Base-by-base conservation (phyloP, 2,797 vertebrate species). In the Pteropus rufus region DNA sequence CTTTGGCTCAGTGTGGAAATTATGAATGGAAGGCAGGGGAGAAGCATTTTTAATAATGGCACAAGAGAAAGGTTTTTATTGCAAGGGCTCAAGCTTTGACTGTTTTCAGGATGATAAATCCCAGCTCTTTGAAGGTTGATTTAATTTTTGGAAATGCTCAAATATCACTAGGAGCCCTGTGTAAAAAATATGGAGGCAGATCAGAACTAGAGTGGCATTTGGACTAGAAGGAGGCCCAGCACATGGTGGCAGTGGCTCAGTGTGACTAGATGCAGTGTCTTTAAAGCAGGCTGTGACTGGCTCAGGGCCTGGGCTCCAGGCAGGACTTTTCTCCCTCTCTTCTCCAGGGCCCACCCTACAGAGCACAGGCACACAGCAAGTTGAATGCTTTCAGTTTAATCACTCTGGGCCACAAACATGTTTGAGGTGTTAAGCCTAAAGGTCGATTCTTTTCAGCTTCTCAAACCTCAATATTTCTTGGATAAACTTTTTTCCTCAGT, bases 351-450 rank as follows among this genome's bases (percentile, higher is more conserved):
- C 73, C 69, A 9, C 19, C 70, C 64, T 72, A 92, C 65, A 76
- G 60, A 95, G 0, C 44, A 90, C 60, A 88, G 76, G 34, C 44
- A 84, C 29, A 67, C 10, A 18, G 46, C 10, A 15, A 67, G 19
- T 46, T 64, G n/a, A 18, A 92, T 96, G 75, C 60, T 88, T 49
- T 92, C 31, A 39, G 16, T 96, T 97, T 97, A 97, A 96, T 95
- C 36, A 14, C 19, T 83, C 31, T 41, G 31, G 44, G 41, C 64
- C 14, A 6, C n/a, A 64, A 54, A 56, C 39, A 21, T 44, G 49
- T 41, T 56, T 77, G 46, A 82, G 52, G 62, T 8, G 29, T 85
- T 77, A 60, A 69, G 36, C 73, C 19, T 41, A n/a, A 46, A 46
- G 44, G 88, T 18, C 1, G 9, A 54, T 67, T 94, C 44, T 89